phyloP scores from a whole-genome alignment of 2,888 invertebrate genomes.

The Eledona agricola region DNA sequence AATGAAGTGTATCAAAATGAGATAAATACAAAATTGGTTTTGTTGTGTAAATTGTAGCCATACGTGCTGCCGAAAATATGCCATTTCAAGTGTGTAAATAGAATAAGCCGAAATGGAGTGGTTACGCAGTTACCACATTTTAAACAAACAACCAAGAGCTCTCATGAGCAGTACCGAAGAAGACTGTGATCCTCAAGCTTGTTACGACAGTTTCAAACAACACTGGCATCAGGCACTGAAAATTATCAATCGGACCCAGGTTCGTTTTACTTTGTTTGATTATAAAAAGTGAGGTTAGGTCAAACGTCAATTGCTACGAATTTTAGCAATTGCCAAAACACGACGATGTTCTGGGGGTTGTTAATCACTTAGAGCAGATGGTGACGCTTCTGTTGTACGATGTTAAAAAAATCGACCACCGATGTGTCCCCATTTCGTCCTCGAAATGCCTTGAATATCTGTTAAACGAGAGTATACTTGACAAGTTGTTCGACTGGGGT shows the following conservation, averaged over 20 bases:
- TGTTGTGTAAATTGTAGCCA: conserved; percentile 13
- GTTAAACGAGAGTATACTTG: conserved; percentile 85
- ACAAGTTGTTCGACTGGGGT: conserved; percentile 89
- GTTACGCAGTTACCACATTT: conserved; percentile 55
- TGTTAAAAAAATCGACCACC: conserved; percentile 69
- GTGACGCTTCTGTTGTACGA: conserved; percentile 84
- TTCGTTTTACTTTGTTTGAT: conserved; percentile 21
- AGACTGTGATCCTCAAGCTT: conserved; percentile 81
- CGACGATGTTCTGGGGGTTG: conserved; percentile 90
- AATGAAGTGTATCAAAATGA: conserved; percentile 27
- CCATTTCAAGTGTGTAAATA: conserved; percentile 9
- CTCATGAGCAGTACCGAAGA: conserved; percentile 49
- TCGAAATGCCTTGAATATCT: conserved; percentile 78
- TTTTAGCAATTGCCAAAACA: conserved; percentile 69
- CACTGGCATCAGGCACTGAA: conserved; percentile 94
- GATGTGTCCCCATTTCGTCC: conserved; percentile 63
- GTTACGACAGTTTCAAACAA: conserved; percentile 91
- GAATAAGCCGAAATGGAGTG: conserved; percentile 54
- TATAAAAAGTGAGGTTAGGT: conserved; percentile 14
- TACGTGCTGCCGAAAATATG: conserved; percentile 8
- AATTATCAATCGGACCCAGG: conserved; percentile 80
- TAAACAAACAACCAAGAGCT: conserved; percentile 52
- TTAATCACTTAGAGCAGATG: conserved; percentile 92
- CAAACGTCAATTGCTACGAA: conserved; percentile 15
- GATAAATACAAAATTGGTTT: conserved; percentile 20